Evolutionary conservation across 1,140 invertebrate species (phyloP).

Genomic region (Lanistes nyassanus): DNA sequence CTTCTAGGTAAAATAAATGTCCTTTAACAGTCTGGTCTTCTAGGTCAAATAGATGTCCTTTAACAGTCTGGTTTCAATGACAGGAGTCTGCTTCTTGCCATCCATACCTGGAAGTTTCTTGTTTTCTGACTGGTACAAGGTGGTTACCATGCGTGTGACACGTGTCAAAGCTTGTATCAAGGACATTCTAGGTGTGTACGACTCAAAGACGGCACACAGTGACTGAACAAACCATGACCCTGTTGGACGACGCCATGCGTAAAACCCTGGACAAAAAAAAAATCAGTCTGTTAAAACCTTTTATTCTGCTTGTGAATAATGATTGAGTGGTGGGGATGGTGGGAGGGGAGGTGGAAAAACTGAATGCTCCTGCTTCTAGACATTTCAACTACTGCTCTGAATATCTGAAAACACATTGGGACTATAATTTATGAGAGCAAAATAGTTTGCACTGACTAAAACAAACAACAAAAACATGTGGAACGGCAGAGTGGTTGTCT

Average conservation of each 20-base stretch:
- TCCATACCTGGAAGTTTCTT: constrained; percentile 81
- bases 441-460: too few species aligned
- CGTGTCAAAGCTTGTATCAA: constrained; percentile 84
- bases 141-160: constrained; percentile 85
- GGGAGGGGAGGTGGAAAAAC: too few species aligned
- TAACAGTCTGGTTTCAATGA: constrained; percentile 31
- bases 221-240: constrained; percentile 96
- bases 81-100: constrained; percentile 81
- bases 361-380: too few species aligned
- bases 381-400: too few species aligned
- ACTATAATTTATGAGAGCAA: too few species aligned
- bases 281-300: too few species aligned
- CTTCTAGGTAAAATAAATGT: constrained; percentile 23
- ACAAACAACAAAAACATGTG: too few species aligned
- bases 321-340: too few species aligned
- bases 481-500: too few species aligned
- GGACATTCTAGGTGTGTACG: constrained; percentile 75
- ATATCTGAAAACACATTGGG: too few species aligned
- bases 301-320: too few species aligned
- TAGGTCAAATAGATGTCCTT: constrained; percentile 25
- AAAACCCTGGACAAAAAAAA: constrained; percentile 77
- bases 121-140: constrained; percentile 88
- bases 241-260: constrained; percentile 93
- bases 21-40: constrained; percentile 33
- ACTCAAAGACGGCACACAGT: constrained; percentile 80